Percentiles rank a stretch among this genome's conserved stretches.
phyloP scores from a whole-genome alignment of 2,113 vertebrate species.

The Ceuthmochares aereus region DNA sequence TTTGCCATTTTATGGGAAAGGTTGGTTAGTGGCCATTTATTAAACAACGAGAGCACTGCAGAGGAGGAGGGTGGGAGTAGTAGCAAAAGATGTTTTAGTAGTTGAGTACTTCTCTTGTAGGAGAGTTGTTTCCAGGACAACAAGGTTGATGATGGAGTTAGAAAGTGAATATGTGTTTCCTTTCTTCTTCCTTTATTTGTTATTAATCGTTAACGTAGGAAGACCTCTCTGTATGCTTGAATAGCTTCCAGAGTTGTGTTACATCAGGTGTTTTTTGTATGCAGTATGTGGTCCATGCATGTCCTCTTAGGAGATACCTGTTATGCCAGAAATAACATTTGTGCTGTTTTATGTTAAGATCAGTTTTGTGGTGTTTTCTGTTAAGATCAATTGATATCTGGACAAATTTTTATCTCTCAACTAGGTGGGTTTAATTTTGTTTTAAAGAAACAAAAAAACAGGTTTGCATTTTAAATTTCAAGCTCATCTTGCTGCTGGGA shows the following conservation, averaged over 20 bases:
- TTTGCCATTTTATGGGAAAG: background rate
- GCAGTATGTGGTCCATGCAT: background rate
- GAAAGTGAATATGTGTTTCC: background rate
- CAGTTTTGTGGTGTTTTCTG: no score
- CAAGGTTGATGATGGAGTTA: slow-evolving; percentile 40
- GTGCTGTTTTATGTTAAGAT: background rate
- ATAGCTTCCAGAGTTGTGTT: background rate
- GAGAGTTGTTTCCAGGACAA: slow-evolving; percentile 31
- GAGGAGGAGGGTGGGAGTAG: background rate
- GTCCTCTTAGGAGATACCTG: background rate
- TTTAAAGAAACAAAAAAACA: background rate
- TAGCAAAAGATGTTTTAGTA: slow-evolving; percentile 9
- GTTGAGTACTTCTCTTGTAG: background rate
- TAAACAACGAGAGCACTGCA: background rate
- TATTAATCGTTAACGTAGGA: slow-evolving; percentile 2
- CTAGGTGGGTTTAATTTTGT: background rate
- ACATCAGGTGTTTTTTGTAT: background rate
- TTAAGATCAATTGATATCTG: background rate
- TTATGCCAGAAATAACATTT: background rate
- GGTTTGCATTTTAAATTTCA: background rate
- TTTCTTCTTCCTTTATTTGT: background rate
- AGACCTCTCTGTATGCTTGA: background rate
- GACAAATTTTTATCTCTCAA: background rate
- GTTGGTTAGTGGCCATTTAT: background rate
- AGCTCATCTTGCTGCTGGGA: background rate